phyloP scores from a whole-genome alignment of 2,797 vertebrate genomes.

The Muscicapa striata region DNA sequence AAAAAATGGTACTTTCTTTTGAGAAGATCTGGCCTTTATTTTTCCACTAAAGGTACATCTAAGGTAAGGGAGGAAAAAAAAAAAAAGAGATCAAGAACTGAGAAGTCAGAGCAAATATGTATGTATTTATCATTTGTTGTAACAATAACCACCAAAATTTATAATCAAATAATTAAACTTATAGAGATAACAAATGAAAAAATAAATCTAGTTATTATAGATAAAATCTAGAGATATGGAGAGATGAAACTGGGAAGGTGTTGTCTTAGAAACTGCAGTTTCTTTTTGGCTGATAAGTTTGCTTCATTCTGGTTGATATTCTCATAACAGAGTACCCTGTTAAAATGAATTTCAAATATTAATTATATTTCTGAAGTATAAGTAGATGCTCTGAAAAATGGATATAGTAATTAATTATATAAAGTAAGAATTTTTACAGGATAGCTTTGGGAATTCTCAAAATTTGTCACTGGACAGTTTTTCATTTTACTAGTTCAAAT shows the following conservation, averaged over 20 bases:
- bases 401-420: background rate
- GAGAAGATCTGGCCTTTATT: constrained; percentile 95
- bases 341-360: background rate
- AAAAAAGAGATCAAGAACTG: background rate
- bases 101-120: background rate
- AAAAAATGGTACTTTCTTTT: constrained; percentile 95
- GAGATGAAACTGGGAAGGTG: background rate
- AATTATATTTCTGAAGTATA: background rate
- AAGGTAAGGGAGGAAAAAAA: constrained; percentile 83
- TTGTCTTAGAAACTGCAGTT: background rate
- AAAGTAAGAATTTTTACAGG: background rate
- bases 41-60: constrained; percentile 96
- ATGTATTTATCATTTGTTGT: background rate
- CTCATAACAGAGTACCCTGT: background rate
- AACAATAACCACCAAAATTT: background rate
- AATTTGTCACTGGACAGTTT: background rate
- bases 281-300: background rate
- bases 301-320: background rate
- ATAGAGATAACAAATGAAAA: background rate
- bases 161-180: background rate
- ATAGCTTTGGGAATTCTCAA: background rate
- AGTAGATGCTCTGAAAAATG: background rate
- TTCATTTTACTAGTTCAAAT: background rate
- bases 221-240: background rate
- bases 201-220: background rate